Percentiles rank a stretch among this genome's conserved stretches.
Conservation (phyloP, 2,113 vertebrate species). For the Macquaria ambigua region DNA sequence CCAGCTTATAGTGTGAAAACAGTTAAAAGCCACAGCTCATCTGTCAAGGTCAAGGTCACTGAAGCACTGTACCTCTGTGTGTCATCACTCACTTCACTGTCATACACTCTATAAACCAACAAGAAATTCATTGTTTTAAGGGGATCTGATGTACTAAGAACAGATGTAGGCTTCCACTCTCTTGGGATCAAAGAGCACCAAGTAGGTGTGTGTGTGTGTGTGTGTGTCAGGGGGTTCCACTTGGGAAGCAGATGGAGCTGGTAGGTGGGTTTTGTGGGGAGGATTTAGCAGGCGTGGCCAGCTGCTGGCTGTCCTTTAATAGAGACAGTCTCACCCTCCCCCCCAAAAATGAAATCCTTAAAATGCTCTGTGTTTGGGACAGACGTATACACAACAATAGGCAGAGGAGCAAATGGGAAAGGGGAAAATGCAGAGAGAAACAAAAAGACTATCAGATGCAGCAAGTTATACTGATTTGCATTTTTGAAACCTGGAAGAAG, state of each 20-base stretch:
- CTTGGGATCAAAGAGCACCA: conserved; percentile 67
- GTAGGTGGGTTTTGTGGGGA: conserved; percentile 73
- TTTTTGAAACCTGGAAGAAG: neutral
- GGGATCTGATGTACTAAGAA: conserved; percentile 60
- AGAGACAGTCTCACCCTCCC: conserved; percentile 30
- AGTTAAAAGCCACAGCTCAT: neutral
- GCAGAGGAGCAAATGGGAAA: neutral
- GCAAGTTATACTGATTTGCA: neutral
- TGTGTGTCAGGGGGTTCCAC: conserved; percentile 43
- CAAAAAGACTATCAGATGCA: neutral
- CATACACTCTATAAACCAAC: conserved; percentile 50
- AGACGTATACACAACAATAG: conserved; percentile 22
- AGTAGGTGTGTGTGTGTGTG: conserved; percentile 24
- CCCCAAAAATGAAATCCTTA: conserved; percentile 41
- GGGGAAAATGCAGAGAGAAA: neutral
- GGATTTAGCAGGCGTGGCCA: conserved; percentile 76
- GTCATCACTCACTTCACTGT: conserved; percentile 51
- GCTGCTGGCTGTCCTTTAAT: conserved; percentile 72
- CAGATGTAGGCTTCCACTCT: conserved; percentile 74
- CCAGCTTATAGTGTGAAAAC: neutral
- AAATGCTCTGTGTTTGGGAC: conserved; percentile 14
- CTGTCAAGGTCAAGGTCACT: conserved; percentile 31
- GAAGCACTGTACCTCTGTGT: neutral
- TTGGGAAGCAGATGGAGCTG: conserved; percentile 78
- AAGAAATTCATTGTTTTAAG: conserved; percentile 68